Base-by-base conservation (phyloP, 1,140 invertebrate species). In the Lucilia cuprina region DNA sequence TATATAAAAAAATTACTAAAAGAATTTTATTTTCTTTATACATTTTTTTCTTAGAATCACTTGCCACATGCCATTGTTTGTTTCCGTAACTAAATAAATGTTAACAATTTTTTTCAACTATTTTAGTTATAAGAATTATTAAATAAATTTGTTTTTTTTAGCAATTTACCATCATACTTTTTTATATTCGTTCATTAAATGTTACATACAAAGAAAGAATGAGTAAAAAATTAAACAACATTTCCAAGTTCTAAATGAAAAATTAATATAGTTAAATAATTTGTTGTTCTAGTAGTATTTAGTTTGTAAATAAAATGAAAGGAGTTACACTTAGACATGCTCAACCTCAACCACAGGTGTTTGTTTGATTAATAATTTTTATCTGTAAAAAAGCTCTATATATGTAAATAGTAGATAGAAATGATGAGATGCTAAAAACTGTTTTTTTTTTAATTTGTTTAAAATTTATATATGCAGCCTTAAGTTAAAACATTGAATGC, bases 21-120 rank as follows among this genome's bases (percentile, higher is more conserved):
- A 41, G 41, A 41, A 41, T 41, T 41, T 41, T 41, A 5, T 41
- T 41, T 41, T 41, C 41, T 41, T 41, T 55, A 55, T 55, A 55
- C 9, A 12, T 2, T 2, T 55, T 12, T 4, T 14, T 17, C 2
- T 77, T 35, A 30, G 3, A 55, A 55, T 21, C 34, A 41, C 30
- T 77, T 77, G 74, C 74, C 74, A 77, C 74, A 77, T 77, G 74
- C 74, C 74, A 41, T 77, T 17, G 25, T 3, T 77, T 75, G 13
- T 41, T 77, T 55, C 12, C 17, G 50, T 19, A 70, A 70, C 65
- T 70, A 70, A 70, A 70, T 19, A 70, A 70, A 21, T 70, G 65
- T 70, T 70, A 21, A 70, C n/a, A 70, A 70, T 70, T 70, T 70
- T 7, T 60, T 60, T 60, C 9, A 21, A n/a, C n/a, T 70, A 5